Evolutionary conservation across 2,113 vertebrate genomes (phyloP), one percentile per base, ranked within the genome.

Genomic region (Urocolius indicus): DNA sequence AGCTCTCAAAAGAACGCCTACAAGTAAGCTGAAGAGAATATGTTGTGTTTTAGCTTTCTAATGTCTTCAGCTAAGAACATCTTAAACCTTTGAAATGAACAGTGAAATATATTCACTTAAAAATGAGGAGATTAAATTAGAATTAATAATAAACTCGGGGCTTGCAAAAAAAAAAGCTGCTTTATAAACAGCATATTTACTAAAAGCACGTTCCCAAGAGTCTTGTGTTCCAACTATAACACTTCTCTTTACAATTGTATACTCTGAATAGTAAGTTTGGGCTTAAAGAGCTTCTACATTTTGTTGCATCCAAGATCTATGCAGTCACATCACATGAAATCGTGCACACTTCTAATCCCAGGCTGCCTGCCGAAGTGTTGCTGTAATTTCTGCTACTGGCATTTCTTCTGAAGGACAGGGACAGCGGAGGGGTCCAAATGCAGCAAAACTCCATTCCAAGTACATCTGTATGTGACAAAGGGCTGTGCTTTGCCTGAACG

Each of bases 1-100:
- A 57, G 22, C 76, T 72, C 38, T 23, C 66, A 63, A 66, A 69
- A 68, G 21, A 91, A 94, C 4, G 13, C 13, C 49, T 41, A 38
- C 21, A 71, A 57, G 4, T 24, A 93, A 84, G 90, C 88, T 91
- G 91, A 95, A 75, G 24, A 91, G 55, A 80, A 78, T 75, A 79
- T 26, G 29, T 89, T 94, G 45, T 65, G 68, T 85, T 95, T 96
- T 83, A 90, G 81, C 65, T 95, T 89, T 79, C 65, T 74, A 94
- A 87, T 55, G 51, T 90, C 82, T 91, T 76, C 46, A 78, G 59
- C 45, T 75, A 93, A 95, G 71, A 87, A 34, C 18, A 76, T 29
- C 36, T 45, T 62, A 48, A 85, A 76, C n/a, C 75, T 45, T 36
- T 57, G 10, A 72, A 71, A 30, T 29, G 29, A 80, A 17, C 27